Base-by-base conservation (phyloP, 35 echinoderm and acorn worm species). In the Heliocidaris tuberculata region DNA sequence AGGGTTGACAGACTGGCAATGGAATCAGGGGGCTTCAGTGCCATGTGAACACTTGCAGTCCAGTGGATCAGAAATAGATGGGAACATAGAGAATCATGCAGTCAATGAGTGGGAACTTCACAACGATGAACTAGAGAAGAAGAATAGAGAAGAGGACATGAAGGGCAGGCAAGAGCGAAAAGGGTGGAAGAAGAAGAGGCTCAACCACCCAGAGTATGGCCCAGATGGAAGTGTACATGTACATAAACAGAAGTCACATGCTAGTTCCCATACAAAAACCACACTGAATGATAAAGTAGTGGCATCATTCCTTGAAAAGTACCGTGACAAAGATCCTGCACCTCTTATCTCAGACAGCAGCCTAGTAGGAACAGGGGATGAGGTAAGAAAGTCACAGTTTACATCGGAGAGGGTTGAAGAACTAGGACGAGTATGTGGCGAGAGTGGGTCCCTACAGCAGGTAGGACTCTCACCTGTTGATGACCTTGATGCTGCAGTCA, bases 51-150 rank as follows among this genome's bases (percentile, higher is more conserved):
- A 86, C 87, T 48, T 17, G 87, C 87, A 89, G 9, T 13, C 87
- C 32, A 42, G 47, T 32, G 31, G 21, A 78, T 19, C 65, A n/a
- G 65, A 78, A 5, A 78, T 78, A 24, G 65, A 27, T 78, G 65
- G 65, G 65, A 78, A 78, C 7, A 78, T 78, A 24, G 17, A 7
- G 4, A 78, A 89, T 48, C 91, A 35, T 59, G 17, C 91, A 52
- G 29, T 93, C 13, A 93, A 93, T 93, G 91, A 93, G 13, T 93
- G 91, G 91, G 91, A 93, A 9, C 48, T 93, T 32, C 50, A 13
- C 2, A 42, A 93, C 6, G 91, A 93, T 50, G 91, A 93, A 59
- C 50, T 52, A 4, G 48, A 19, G 12, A 59, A 42, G 49, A 93
- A 59, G 32, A 93, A 48, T 13, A 4, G 6, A 48, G 48, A 93